These are phyloP conservation scores for Drosophila phalerata DNA, from an alignment of 2,888 invertebrate genomes.

Conservation along the genomic window DNA sequence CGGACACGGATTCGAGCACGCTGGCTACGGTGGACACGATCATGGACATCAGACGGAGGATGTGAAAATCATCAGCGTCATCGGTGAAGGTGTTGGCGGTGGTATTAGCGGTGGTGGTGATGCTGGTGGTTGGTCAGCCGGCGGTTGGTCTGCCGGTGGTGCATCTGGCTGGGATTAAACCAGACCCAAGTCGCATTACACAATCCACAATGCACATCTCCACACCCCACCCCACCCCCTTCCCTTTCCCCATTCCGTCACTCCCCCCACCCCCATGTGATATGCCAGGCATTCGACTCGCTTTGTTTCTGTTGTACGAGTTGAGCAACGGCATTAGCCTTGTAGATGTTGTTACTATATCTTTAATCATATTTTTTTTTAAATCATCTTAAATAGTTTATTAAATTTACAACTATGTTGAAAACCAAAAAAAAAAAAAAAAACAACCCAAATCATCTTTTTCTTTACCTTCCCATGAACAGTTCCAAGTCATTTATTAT, in stretches of 20 bases:
- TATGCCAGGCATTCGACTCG: constrained; percentile 54
- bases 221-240: constrained; percentile 1
- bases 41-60: constrained; percentile 43
- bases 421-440: constrained; percentile 14
- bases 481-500: background rate
- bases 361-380: constrained; percentile 32
- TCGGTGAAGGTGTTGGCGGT: constrained; percentile 31
- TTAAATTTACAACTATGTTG: constrained; percentile 49
- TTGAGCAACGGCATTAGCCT: constrained; percentile 66
- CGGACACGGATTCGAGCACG: constrained; percentile 42
- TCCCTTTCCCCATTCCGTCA: background rate
- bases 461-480: constrained; percentile 1
- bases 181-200: background rate
- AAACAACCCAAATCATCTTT: background rate
- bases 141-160: constrained; percentile 7
- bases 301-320: constrained; percentile 70
- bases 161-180: constrained; percentile 44
- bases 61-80: constrained; percentile 51
- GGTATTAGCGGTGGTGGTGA: constrained; percentile 23
- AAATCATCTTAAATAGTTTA: constrained; percentile 46
- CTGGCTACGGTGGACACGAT: constrained; percentile 42
- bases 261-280: constrained; percentile 30
- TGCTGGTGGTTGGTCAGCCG: background rate
- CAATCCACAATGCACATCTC: constrained; percentile 1
- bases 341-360: constrained; percentile 64